Evolutionary conservation across 2,888 invertebrate genomes (phyloP), one percentile per base, ranked within the genome.

Genomic region (Noctua janthina): DNA sequence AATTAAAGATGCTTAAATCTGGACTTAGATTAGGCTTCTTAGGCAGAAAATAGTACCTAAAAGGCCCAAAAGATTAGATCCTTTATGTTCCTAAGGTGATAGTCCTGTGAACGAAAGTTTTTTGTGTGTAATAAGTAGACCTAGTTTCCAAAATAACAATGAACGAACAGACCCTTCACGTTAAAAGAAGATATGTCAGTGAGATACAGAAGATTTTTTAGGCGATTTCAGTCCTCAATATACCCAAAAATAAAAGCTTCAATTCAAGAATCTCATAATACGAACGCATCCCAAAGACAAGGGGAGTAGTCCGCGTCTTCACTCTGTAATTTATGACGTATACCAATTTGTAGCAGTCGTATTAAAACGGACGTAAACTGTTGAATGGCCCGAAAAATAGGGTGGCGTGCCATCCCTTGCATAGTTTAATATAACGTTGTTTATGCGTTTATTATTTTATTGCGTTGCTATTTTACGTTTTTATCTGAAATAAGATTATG

Each of bases 331-430:
- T 96, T 96, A 96, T 95, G 95, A 93, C 93, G 88, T 92, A 94
- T 92, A 95, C 95, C 96, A 96, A 96, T 96, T 96, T 96, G 96
- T 95, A 93, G 92, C 94, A 94, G 93, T 94, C 94, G 94, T 93
- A 95, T 95, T 96, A 96, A 95, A 95, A 95, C 94, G 92, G 92
- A 95, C 95, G 94, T 95, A 94, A 95, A 95, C 94, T 95, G 95
- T 94, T 95, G 96, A 96, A 96, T 95, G 95, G 94, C 92, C 95
- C 95, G 95, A 95, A 94, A 95, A 95, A 93, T 95, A 90, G 96
- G 96, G 96, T 95, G 96, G 89, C 94, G 96, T 95, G 96, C 89
- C 93, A 92, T 91, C 92, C 91, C 91, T 85, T 78, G 81, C 82
- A 81, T 79, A 81, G 84, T 86, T 89, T 89, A 85, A 91, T 90